Base-by-base conservation (phyloP, 2,888 invertebrate species). In the Gastrophysa polygoni region DNA sequence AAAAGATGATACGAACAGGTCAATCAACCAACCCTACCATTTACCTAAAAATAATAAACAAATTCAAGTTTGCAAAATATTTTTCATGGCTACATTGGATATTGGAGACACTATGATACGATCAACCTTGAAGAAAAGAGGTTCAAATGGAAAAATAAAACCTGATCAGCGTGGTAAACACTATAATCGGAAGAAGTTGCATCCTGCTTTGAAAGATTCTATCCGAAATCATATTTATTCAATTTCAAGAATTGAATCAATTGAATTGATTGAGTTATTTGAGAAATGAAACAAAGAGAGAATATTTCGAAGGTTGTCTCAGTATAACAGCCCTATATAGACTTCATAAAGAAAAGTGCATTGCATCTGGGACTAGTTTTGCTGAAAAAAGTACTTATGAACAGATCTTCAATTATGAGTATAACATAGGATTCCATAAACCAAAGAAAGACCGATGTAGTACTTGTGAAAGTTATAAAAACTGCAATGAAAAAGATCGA, bases 1-100 rank as follows among this genome's bases (percentile, higher is more conserved):
- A 34, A 52, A 52, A 52, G 52, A 52, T 52, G 32, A 52, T 32
- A 32, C 52, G 17, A 29, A 52, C 34, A 52, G 32, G 32, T 52
- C 52, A 32, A 18, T 18, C 16, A 52, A 32, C 32, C 18, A 52
- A 32, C 18, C 32, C 18, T 52, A 52, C 52, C 14, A 52, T 52
- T 32, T 52, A 16, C 18, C 32, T 17, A 52, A 32, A 18, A 52
- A 52, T 32, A 52, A 32, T 17, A 52, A 52, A 17, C 29, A 34
- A 52, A 17, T 52, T 32, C 29, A 17, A 32, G 16, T 52, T 52
- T 52, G 14, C 32, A 38, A 52, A 52, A 52, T 32, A 32, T 32
- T 52, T 18, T 32, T 52, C 32, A 52, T 32, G 29, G 52, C 16
- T 34, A 52, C 32, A 16, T 52, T 32, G 18, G 29, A 18, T 18